Base-by-base conservation (phyloP, 2,888 invertebrate genomes). In the Spodoptera picta region DNA sequence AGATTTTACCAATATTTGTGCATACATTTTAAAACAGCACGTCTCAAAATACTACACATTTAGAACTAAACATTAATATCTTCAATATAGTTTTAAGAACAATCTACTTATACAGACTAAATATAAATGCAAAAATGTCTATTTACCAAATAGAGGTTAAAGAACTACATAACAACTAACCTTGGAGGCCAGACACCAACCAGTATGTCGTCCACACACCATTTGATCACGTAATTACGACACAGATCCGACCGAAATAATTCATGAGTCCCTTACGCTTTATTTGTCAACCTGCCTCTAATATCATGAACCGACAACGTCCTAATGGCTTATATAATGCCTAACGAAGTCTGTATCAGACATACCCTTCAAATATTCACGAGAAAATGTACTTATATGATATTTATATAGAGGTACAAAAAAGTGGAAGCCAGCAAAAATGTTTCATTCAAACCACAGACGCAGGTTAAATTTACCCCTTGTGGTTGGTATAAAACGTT, bases 261-360 rank as follows among this genome's bases (percentile, higher is more conserved):
- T 77, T 73, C 71, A 71, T 68, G 68, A 74, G 64, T 6, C 43
- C 50, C 44, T 41, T 36, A 49, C 47, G 49, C 57, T 74, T 67
- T 77, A 77, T 77, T 77, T 61, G 61, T 55, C 57, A 64, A 60
- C 56, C 14, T 73, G 65, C 60, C 54, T 61, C 53, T 51, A 42
- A 64, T 45, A 54, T 44, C 58, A 51, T 42, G 45, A 72, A 11
- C 41, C 48, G 11, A 53, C 49, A 53, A 50, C 60, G 42, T 61
- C 52, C 45, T 61, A 61, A 73, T 54, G 54, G 43, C 52, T 58
- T 53, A 53, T 57, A 61, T 45, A 66, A 60, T 59, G 42, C 23
- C 48, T 61, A 65, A 70, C 59, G 50, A 77, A 65, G 54, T 9
- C 48, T 60, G 51, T 51, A 54, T 65, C 42, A 61, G 53, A 53